A percentile compares a stretch with the other conserved stretches of the same genome.
Evolutionary conservation across 2,113 vertebrate genomes (phyloP).

Genomic region (Andinoacara biseriatus): DNA sequence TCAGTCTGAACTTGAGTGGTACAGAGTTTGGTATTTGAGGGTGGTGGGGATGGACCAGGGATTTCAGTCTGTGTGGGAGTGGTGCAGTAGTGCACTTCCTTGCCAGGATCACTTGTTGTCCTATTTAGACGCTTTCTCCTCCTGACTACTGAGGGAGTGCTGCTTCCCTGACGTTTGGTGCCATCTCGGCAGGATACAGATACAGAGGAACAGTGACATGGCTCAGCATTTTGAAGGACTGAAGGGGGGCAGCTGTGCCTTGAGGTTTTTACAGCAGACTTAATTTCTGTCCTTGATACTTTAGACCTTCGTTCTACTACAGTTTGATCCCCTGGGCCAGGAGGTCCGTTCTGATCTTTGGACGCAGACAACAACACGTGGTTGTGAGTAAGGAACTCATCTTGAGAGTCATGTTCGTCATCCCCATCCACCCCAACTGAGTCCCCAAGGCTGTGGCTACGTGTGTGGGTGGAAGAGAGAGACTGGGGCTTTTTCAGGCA

Average conservation of each 20-base stretch:
- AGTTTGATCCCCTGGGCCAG: conserved; percentile 34
- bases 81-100: conserved; percentile 73
- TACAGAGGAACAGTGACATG: conserved; percentile 57
- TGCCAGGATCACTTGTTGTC: conserved; percentile 78
- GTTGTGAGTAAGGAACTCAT: conserved; percentile 62
- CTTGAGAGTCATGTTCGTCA: conserved; percentile 74
- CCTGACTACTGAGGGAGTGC: conserved; percentile 56
- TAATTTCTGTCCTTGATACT: conserved; percentile 47
- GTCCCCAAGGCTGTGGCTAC: conserved; percentile 77
- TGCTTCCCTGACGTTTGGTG: conserved; percentile 61
- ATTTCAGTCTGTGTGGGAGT: conserved; percentile 72
- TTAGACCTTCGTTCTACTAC: conserved; percentile 65
- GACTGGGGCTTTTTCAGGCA: conserved; percentile 81
- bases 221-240: conserved; percentile 57
- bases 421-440: conserved; percentile 68
- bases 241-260: conserved; percentile 69
- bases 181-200: conserved; percentile 60
- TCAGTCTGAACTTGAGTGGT: conserved; percentile 69
- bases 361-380: conserved; percentile 34
- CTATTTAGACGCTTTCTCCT: conserved; percentile 64
- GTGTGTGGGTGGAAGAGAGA: conserved; percentile 61
- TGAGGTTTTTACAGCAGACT: conserved; percentile 63
- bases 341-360: conserved; percentile 57
- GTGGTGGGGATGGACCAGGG: conserved; percentile 38
- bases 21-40: conserved; percentile 54